A percentile compares a stretch with the other conserved stretches of the same genome.
phyloP scores from a whole-genome alignment of 2,888 invertebrate genomes.

The Limnephilus marmoratus region DNA sequence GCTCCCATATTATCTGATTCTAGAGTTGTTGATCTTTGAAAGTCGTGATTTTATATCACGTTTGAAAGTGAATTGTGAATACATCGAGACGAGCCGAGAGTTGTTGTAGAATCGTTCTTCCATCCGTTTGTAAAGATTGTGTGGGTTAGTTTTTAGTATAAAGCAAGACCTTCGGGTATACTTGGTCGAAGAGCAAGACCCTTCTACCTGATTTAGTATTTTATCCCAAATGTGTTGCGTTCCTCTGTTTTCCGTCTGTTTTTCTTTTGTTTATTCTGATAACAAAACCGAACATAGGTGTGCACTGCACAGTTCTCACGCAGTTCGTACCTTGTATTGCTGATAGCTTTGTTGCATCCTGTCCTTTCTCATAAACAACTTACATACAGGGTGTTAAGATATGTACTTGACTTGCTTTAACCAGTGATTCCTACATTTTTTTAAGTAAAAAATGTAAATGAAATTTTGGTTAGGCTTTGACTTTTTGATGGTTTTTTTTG shows the following conservation, averaged over 20 bases:
- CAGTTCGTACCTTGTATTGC: neutral
- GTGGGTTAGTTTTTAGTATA: neutral
- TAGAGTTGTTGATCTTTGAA: neutral
- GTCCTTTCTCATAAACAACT: too few species aligned
- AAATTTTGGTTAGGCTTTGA: too few species aligned
- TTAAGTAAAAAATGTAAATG: too few species aligned
- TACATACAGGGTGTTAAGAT: too few species aligned
- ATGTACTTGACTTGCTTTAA: too few species aligned
- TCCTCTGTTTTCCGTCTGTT: constrained; percentile 10
- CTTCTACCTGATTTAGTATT: neutral
- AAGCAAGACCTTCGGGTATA: neutral
- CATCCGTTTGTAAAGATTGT: too few species aligned
- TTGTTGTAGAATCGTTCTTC: neutral
- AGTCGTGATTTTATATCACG: neutral
- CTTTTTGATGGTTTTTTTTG: too few species aligned
- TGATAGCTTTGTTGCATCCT: neutral
- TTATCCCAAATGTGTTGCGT: constrained; percentile 13
- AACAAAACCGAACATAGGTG: constrained; percentile 27
- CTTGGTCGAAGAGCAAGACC: too few species aligned
- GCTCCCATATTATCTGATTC: neutral
- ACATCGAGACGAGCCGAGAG: neutral
- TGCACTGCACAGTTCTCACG: constrained; percentile 35
- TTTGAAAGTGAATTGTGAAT: neutral
- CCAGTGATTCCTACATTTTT: too few species aligned
- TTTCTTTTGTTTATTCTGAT: constrained; percentile 35